These are phyloP conservation scores for Brachylomia viminalis DNA, from an alignment of 2,888 invertebrate genomes.

Conservation along the genomic window DNA sequence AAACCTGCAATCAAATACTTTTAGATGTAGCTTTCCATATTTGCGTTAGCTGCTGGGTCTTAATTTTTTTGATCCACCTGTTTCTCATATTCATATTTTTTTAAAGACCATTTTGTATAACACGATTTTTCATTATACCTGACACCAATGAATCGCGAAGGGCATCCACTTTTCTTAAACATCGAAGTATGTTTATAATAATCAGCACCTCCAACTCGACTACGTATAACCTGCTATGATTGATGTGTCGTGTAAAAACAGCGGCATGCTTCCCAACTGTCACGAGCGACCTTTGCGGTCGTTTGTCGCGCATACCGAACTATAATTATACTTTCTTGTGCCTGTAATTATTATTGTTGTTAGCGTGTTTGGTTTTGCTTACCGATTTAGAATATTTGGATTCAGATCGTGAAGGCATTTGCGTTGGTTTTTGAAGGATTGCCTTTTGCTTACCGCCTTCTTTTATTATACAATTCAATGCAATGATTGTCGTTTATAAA, in stretches of 20 bases:
- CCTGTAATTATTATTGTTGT: constrained; percentile 51
- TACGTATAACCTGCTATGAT: constrained; percentile 42
- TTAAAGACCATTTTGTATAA: background rate
- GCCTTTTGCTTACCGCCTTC: constrained; percentile 1
- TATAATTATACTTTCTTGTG: constrained; percentile 66
- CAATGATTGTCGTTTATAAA: too few relatives aligned
- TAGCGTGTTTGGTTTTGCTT: constrained; percentile 50
- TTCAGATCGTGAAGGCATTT: constrained; percentile 28
- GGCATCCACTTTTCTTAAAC: background rate
- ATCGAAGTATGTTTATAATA: constrained; percentile 10
- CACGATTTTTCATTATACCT: background rate
- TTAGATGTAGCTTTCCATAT: background rate
- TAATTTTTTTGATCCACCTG: background rate
- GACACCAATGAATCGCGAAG: background rate
- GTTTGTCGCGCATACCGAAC: constrained; percentile 65
- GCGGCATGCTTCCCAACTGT: constrained; percentile 55
- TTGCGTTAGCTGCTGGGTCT: background rate
- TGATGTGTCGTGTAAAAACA: constrained; percentile 62
- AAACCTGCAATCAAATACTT: background rate
- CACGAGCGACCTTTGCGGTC: constrained; percentile 74
- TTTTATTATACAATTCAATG: background rate
- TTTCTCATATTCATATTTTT: background rate
- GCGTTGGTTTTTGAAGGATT: constrained; percentile 27
- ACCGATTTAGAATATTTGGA: constrained; percentile 35
- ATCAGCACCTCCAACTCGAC: background rate